Evolutionary conservation across 2,888 invertebrate genomes (phyloP).

Genomic region (Drosophila nigritarsus): DNA sequence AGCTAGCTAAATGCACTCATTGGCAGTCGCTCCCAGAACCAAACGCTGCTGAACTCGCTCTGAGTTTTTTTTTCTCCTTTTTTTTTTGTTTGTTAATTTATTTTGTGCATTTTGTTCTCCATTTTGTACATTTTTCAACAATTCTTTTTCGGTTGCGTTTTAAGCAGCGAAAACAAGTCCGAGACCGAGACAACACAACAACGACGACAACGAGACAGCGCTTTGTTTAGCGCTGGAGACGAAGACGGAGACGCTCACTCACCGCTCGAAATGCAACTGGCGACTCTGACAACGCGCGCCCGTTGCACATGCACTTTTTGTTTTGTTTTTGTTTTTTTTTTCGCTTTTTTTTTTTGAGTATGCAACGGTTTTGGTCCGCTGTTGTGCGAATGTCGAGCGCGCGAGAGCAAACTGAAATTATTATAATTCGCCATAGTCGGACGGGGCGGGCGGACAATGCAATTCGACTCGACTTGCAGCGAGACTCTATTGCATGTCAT

Average conservation of each 20-base stretch:
- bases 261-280: conserved; percentile 80
- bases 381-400: conserved; percentile 73
- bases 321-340: conserved; percentile 37
- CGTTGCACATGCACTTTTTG: conserved; percentile 83
- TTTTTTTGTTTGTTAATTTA: conserved; percentile 31
- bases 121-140: conserved; percentile 69
- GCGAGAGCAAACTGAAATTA: conserved; percentile 64
- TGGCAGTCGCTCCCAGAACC: conserved; percentile 39
- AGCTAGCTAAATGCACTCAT: conserved; percentile 52
- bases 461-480: conserved; percentile 65
- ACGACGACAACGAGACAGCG: conserved; percentile 37
- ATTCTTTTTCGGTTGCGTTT: conserved; percentile 62
- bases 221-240: conserved; percentile 66
- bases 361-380: conserved; percentile 45
- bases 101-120: conserved; percentile 70
- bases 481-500: conserved; percentile 79
- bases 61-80: conserved; percentile 41
- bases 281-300: conserved; percentile 70
- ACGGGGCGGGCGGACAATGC: conserved; percentile 45
- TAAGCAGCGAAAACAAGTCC: conserved; percentile 61
- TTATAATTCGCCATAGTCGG: conserved; percentile 58
- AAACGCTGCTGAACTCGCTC: conserved; percentile 42
- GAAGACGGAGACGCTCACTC: conserved; percentile 77
- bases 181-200: conserved; percentile 42
- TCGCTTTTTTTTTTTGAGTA: conserved; percentile 41